phyloP scores from a whole-genome alignment of 1,140 invertebrate genomes.

The Caerostris extrusa region DNA sequence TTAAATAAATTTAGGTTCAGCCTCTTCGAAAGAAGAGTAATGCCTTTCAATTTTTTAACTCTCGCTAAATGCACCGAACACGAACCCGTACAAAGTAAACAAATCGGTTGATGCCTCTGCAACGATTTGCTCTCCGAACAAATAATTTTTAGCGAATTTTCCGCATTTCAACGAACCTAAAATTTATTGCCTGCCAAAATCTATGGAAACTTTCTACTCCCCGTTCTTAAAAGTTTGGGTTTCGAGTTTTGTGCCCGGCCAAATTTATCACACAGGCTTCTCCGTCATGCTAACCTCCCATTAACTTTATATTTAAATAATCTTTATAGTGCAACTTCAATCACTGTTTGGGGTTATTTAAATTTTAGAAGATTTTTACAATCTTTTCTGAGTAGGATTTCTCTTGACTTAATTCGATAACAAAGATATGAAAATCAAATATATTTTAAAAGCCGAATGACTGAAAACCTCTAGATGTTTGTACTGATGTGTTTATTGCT shows the following conservation, averaged over 20 bases:
- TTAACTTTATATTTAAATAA: conserved; percentile 44
- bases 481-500: too few relatives aligned
- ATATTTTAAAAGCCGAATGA: too few relatives aligned
- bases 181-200: conserved; percentile 46
- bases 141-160: conserved; percentile 19
- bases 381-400: neutral
- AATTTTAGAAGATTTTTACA: neutral
- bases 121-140: neutral
- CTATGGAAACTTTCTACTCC: neutral
- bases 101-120: neutral
- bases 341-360: neutral
- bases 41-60: neutral
- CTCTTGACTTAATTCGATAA: neutral
- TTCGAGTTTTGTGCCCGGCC: neutral
- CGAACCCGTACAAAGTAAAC: conserved; percentile 25
- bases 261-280: conserved; percentile 22
- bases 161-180: conserved; percentile 35
- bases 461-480: too few relatives aligned
- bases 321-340: conserved; percentile 7
- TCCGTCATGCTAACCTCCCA: conserved; percentile 33
- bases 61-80: neutral
- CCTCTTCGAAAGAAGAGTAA: conserved; percentile 28
- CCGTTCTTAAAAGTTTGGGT: conserved; percentile 18
- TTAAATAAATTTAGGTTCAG: conserved; percentile 41
- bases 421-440: too few relatives aligned